A percentile compares a stretch with the other conserved stretches of the same genome.
Evolutionary conservation across 2,797 vertebrate genomes (phyloP).

Genomic region (Ambastaia sidthimunki): DNA sequence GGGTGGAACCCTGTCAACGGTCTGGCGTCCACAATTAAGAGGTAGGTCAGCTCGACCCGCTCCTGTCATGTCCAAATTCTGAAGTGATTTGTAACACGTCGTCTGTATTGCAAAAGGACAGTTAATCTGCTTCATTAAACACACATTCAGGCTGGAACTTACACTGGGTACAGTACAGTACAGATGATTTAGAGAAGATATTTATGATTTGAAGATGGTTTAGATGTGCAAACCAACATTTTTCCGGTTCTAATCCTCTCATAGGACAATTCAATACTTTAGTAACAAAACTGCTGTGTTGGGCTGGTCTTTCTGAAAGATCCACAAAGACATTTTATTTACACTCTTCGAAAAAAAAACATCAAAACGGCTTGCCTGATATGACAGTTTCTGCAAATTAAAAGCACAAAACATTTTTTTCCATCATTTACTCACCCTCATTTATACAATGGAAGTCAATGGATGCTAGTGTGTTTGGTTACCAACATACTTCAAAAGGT

Average conservation of each 20-base stretch:
- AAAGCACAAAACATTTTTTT: too few relatives aligned
- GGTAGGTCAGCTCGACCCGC: conserved; percentile 78
- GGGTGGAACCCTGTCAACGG: conserved; percentile 92
- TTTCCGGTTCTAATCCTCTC: neutral
- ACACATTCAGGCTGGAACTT: conserved; percentile 17
- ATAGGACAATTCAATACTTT: neutral
- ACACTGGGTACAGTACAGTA: neutral
- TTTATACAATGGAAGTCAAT: too few relatives aligned
- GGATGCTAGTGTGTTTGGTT: too few relatives aligned
- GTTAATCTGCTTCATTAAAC: conserved; percentile 13
- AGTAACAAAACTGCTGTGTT: too few relatives aligned
- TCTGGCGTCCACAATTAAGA: conserved; percentile 88
- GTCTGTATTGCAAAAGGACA: conserved; percentile 45
- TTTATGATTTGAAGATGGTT: neutral
- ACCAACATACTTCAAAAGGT: too few relatives aligned
- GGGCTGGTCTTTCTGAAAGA: too few relatives aligned
- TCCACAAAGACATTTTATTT: too few relatives aligned
- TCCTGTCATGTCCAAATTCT: conserved; percentile 49
- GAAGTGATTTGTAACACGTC: conserved; percentile 61
- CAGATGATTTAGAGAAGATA: neutral
- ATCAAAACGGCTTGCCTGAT: too few relatives aligned
- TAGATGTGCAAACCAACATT: neutral
- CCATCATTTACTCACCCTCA: too few relatives aligned
- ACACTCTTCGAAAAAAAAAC: too few relatives aligned
- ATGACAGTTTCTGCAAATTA: too few relatives aligned